These are phyloP conservation scores for Varanus salvator DNA, from an alignment of 2,113 vertebrate genomes.

Conservation along the genomic window DNA sequence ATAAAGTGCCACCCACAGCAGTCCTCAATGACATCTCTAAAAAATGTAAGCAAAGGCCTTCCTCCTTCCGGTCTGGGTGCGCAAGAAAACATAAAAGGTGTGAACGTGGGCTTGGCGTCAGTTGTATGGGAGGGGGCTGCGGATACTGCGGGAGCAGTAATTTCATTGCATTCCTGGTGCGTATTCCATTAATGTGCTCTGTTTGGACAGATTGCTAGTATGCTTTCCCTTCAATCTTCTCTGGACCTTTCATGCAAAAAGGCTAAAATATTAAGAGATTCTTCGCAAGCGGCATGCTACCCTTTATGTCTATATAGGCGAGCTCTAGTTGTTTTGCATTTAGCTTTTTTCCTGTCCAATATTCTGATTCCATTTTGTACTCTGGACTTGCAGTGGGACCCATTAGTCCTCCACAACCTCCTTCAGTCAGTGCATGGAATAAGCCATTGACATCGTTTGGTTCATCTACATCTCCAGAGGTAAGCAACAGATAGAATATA, in stretches of 20 bases:
- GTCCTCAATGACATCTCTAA: conserved; percentile 91
- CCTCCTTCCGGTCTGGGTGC: rapidly evolving
- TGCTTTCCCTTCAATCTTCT: background rate
- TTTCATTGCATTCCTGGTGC: background rate
- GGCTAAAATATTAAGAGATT: background rate
- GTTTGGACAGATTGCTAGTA: background rate
- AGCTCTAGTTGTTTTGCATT: background rate
- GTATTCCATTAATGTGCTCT: background rate
- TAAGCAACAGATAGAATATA: conserved; percentile 60
- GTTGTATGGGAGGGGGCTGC: background rate
- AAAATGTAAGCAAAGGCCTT: conserved; percentile 84
- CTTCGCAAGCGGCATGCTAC: background rate
- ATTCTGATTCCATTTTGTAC: conserved; percentile 11
- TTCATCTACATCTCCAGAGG: conserved; percentile 87
- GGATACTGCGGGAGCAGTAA: background rate
- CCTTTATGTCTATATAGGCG: background rate
- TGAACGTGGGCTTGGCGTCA: background rate
- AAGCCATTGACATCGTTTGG: conserved; percentile 97
- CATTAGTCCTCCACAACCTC: conserved; percentile 95
- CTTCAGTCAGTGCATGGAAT: conserved; percentile 99
- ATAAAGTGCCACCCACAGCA: conserved; percentile 85
- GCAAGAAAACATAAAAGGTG: background rate
- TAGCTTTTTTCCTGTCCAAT: background rate
- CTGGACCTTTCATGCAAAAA: background rate
- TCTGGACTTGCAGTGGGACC: conserved; percentile 87